Conservation (phyloP, 2,113 vertebrate genomes). For the Oreotragus oreotragus region DNA sequence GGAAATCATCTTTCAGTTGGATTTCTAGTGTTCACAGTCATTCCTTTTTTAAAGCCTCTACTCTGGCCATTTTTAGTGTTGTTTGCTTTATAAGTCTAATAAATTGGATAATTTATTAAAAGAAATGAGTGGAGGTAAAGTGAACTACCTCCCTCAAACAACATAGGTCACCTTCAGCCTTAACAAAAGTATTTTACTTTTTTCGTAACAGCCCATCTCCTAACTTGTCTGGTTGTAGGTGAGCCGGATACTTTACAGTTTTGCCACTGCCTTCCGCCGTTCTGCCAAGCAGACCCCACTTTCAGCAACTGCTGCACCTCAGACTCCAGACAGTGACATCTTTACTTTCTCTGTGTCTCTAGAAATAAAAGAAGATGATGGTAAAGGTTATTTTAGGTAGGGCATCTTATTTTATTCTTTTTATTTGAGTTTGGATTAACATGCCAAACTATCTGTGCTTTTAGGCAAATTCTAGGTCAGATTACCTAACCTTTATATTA, state of each 20-base stretch:
- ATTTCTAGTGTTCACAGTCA: not conserved
- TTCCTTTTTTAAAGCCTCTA: not conserved
- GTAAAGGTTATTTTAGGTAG: slow-evolving; percentile 98
- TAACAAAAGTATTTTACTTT: slow-evolving; percentile 6
- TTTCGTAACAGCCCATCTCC: slow-evolving; percentile 35
- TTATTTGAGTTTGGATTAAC: slow-evolving; percentile 23
- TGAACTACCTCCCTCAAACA: not conserved
- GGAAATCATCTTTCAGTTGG: not conserved
- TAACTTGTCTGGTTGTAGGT: slow-evolving; percentile 82
- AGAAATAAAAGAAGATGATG: slow-evolving; percentile 98
- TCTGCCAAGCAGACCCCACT: slow-evolving; percentile 92
- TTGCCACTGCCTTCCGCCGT: slow-evolving; percentile 96
- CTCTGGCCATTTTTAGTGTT: not conserved
- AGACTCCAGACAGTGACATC: slow-evolving; percentile 95
- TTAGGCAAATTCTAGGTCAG: not conserved
- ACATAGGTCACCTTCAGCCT: not conserved
- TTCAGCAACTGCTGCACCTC: slow-evolving; percentile 84
- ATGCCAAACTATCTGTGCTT: not conserved
- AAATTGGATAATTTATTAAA: slow-evolving; percentile 16
- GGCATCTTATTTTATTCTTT: not conserved
- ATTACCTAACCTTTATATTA: not conserved
- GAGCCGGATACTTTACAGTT: slow-evolving; percentile 97
- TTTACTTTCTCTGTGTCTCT: slow-evolving; percentile 97
- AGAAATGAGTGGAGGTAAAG: not conserved
- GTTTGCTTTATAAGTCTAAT: not conserved